Percentiles rank a stretch among this genome's conserved stretches.
phyloP scores from a whole-genome alignment of 2,113 vertebrate genomes.

The Ceyx margarethae region DNA sequence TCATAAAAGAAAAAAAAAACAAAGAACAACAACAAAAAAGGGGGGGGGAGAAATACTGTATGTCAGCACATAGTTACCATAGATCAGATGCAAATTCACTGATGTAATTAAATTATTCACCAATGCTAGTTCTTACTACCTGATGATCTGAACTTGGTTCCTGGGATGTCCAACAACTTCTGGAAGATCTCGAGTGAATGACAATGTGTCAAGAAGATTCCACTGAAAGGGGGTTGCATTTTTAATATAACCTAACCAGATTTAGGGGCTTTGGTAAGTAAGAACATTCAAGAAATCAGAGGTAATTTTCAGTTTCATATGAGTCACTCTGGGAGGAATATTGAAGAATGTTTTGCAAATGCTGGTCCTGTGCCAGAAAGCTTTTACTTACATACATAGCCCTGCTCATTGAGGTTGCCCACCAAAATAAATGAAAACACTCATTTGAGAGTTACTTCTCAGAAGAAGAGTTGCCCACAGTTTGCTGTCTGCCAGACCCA shows the following conservation, averaged over 20 bases:
- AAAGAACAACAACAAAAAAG: background rate
- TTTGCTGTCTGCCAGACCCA: background rate
- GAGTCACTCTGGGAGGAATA: background rate
- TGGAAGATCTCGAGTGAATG: background rate
- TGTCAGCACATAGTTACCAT: background rate
- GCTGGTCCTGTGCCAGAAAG: background rate
- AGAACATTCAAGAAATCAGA: background rate
- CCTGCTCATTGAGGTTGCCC: background rate
- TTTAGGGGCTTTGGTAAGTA: background rate
- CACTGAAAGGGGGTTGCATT: background rate
- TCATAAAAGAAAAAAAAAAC: background rate
- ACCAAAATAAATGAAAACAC: background rate
- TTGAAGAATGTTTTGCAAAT: background rate
- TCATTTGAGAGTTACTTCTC: background rate
- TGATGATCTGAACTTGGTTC: background rate
- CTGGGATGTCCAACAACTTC: background rate
- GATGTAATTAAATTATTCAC: background rate
- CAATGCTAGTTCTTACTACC: background rate
- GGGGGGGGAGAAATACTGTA: background rate
- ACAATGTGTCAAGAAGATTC: background rate
- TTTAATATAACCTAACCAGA: background rate
- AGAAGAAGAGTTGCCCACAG: background rate
- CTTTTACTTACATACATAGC: background rate
- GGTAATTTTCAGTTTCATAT: background rate
- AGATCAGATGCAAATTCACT: background rate